Percentiles rank a stretch among this genome's conserved stretches.
These are phyloP conservation scores for Bucorvus abyssinicus DNA, from an alignment of 2,797 vertebrate species.

Conservation along the genomic window DNA sequence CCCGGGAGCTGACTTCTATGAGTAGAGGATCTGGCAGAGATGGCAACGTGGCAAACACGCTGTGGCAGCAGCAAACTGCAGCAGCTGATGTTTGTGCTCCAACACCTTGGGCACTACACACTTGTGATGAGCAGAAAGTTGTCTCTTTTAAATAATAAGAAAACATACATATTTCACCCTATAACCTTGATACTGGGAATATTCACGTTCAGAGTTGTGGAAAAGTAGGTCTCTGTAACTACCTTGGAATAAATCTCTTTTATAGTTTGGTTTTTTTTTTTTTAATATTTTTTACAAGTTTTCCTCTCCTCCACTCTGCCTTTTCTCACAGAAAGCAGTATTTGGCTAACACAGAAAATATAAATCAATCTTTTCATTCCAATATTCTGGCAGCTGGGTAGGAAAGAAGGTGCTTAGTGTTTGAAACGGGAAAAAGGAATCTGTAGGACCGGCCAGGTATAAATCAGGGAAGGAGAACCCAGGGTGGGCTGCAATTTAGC, in stretches of 20 bases:
- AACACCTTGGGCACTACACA: background rate
- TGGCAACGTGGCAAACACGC: fast-evolving
- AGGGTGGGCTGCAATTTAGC: background rate
- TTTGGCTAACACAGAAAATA: background rate
- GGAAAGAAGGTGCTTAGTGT: background rate
- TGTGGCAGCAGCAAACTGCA: background rate
- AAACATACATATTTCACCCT: background rate
- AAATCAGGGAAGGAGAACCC: background rate
- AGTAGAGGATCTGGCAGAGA: background rate
- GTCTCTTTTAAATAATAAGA: background rate
- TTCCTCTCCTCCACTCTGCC: background rate
- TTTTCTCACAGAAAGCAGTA: background rate
- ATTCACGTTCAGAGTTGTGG: background rate
- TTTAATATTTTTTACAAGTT: background rate
- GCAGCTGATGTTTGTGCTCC: background rate
- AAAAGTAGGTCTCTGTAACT: background rate
- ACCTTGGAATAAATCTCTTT: background rate
- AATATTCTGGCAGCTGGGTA: background rate
- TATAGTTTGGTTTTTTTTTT: background rate
- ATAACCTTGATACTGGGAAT: background rate
- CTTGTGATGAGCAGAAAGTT: background rate
- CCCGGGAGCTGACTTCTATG: background rate
- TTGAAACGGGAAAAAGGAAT: background rate
- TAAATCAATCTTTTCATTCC: conserved; percentile 6
- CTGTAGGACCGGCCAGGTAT: background rate